Evolutionary conservation across 2,797 vertebrate species (phyloP).

Genomic region (Scolopax rusticola): DNA sequence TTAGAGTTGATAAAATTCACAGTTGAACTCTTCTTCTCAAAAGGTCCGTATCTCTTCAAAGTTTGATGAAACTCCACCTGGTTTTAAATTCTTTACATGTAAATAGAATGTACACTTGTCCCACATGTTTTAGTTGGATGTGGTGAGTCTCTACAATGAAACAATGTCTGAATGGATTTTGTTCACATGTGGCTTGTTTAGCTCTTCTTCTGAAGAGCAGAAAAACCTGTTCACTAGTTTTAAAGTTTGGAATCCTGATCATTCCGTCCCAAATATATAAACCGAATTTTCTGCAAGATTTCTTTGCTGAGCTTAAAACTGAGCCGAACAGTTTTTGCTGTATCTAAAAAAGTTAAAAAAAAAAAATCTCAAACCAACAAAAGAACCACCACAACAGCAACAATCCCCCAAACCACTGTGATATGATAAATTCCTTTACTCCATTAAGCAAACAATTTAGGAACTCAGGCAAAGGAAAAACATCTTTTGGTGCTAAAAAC

Average conservation of each 20-base stretch:
- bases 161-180: neutral
- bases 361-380: neutral
- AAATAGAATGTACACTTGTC: neutral
- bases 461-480: fast-evolving
- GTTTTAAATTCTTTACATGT: neutral
- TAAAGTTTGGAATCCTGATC: neutral
- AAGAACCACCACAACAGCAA: neutral
- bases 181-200: neutral
- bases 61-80: neutral
- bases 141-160: neutral
- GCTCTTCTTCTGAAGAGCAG: neutral
- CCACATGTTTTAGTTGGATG: neutral
- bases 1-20: neutral
- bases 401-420: neutral
- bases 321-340: neutral
- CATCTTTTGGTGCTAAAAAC: neutral
- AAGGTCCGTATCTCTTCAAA: fast-evolving
- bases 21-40: neutral
- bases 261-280: neutral
- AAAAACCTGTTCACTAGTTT: neutral
- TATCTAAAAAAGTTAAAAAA: neutral
- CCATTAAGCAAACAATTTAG: neutral
- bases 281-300: neutral
- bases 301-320: neutral
- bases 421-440: neutral